A percentile compares a stretch with the other conserved stretches of the same genome.
Evolutionary conservation across 2,113 vertebrate species (phyloP).

Genomic region (Dendropsophus ebraccatus): DNA sequence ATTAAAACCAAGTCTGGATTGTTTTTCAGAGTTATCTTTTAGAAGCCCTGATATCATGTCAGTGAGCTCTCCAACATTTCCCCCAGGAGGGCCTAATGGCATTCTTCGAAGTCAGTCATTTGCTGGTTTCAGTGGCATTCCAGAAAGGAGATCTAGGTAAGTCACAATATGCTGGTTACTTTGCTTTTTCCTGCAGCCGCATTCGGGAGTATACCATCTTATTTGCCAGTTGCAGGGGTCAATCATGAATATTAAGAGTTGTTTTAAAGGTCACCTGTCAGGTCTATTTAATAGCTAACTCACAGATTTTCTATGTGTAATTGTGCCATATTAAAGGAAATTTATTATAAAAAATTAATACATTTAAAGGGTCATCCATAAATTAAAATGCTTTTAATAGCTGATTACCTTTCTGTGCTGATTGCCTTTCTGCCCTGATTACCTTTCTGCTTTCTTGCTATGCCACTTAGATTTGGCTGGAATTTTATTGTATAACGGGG

Average conservation of each 20-base stretch:
- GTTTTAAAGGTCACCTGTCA: neutral
- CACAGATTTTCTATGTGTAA: too few relatives aligned
- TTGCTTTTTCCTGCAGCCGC: neutral
- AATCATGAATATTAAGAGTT: too few relatives aligned
- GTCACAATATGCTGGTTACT: constrained; percentile 40
- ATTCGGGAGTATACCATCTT: neutral
- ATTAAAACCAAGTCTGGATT: constrained; percentile 56
- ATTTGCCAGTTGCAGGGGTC: neutral
- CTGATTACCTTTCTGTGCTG: too few relatives aligned
- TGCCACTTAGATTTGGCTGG: too few relatives aligned
- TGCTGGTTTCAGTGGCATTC: constrained; percentile 94
- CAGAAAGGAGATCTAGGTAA: constrained; percentile 92
- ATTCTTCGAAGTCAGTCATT: constrained; percentile 98
- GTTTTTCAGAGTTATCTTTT: constrained; percentile 84
- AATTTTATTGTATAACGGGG: too few relatives aligned
- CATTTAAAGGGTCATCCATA: too few relatives aligned
- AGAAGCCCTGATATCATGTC: constrained; percentile 92
- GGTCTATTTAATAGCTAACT: neutral
- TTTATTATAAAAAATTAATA: too few relatives aligned
- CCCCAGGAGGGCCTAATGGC: constrained; percentile 94
- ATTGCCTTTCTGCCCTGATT: too few relatives aligned
- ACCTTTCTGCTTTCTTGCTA: too few relatives aligned
- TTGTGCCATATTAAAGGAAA: too few relatives aligned
- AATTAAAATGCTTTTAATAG: too few relatives aligned
- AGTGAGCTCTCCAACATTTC: constrained; percentile 85